Evolutionary conservation across 2,113 vertebrate genomes (phyloP).

Genomic region (Phalacrocorax brasilianus): DNA sequence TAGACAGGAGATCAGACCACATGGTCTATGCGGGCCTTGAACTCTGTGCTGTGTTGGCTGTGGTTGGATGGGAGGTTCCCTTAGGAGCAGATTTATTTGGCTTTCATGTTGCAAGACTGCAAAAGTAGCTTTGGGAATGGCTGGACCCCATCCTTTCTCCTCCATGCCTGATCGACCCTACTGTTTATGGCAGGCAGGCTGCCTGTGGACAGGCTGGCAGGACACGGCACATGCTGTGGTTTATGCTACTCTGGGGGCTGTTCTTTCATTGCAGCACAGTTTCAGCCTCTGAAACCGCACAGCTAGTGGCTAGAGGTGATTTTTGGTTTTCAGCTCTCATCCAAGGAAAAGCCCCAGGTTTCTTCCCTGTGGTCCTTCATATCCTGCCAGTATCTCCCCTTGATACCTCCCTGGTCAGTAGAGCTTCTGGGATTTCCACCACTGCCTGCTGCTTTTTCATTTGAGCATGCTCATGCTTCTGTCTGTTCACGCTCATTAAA

Average conservation of each 20-base stretch:
- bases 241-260: neutral
- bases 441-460: neutral
- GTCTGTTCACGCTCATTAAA: neutral
- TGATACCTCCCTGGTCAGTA: neutral
- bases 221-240: neutral
- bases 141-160: neutral
- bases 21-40: neutral
- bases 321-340: neutral
- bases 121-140: neutral
- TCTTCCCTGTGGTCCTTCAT: neutral
- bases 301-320: neutral
- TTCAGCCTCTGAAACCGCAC: neutral
- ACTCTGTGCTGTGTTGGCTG: neutral
- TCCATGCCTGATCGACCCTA: neutral
- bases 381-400: neutral
- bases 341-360: neutral
- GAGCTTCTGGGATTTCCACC: neutral
- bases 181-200: constrained; percentile 29
- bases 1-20: neutral
- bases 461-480: neutral
- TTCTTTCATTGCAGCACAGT: neutral
- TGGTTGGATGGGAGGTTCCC: neutral
- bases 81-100: constrained; percentile 8
- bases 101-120: neutral
- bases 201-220: neutral